These are phyloP conservation scores for honey bee (Apis mellifera) DNA, from an alignment of 1,140 invertebrate species.

Conservation along the genomic window Amel_HAv3.1 CM009936.2:7773001-7773500, in stretches of 20 bases:
- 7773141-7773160: not conserved
- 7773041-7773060: not conserved
- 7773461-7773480: no score
- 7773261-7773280: constrained; percentile 22
- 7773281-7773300: constrained; percentile 20
- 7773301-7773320: constrained; percentile 25
- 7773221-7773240: constrained; percentile 20
- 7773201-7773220: constrained; percentile 19
- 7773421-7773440: not conserved
- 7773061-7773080: constrained; percentile 14
- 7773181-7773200: not conserved
- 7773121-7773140: not conserved
- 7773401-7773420: constrained; percentile 1
- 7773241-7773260: constrained; percentile 37
- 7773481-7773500: not conserved
- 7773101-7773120: not conserved
- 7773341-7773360: constrained; percentile 30
- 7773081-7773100: not conserved
- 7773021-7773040: not conserved
- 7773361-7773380: not conserved
- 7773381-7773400: not conserved
- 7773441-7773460: not conserved
- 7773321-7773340: not conserved
- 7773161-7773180: constrained; percentile 4
- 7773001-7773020: not conserved